Percentiles rank a stretch among this genome's conserved stretches.
These are phyloP conservation scores for Porites evermanni DNA, from an alignment of 92 coral and sea anemone genomes.

Conservation along the genomic window DNA sequence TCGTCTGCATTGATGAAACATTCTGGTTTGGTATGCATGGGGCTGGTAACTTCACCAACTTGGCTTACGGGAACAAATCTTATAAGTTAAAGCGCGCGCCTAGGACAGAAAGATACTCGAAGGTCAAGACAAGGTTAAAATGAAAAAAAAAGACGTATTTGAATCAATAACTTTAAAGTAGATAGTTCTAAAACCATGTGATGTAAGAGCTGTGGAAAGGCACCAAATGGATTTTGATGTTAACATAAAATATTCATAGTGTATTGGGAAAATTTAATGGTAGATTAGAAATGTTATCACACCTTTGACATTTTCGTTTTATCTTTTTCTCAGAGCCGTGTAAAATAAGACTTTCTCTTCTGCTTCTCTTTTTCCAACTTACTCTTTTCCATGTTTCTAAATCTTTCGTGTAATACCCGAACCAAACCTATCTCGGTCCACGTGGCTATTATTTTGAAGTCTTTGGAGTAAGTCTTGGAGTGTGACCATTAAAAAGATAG, in stretches of 20 bases:
- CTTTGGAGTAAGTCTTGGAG: not conserved
- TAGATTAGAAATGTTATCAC: not conserved
- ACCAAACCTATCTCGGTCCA: not conserved
- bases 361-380: not conserved
- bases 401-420: not conserved
- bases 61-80: too few relatives aligned
- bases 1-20: too few relatives aligned
- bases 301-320: not conserved
- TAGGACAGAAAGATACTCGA: too few relatives aligned
- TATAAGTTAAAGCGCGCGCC: too few relatives aligned
- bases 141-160: not conserved
- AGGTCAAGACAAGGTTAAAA: not conserved
- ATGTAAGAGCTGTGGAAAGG: not conserved
- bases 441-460: not conserved
- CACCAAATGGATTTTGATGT: not conserved
- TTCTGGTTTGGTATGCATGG: too few relatives aligned
- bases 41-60: too few relatives aligned
- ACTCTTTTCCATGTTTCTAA: not conserved
- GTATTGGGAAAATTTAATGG: not conserved
- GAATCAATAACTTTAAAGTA: not conserved
- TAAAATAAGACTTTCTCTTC: not conserved
- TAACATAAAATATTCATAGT: slow-evolving; percentile 21
- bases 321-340: too few relatives aligned
- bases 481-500: not conserved
- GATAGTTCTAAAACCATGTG: not conserved